Conservation (phyloP, 2,113 vertebrate species). For the Pachypanchax playfairii region DNA sequence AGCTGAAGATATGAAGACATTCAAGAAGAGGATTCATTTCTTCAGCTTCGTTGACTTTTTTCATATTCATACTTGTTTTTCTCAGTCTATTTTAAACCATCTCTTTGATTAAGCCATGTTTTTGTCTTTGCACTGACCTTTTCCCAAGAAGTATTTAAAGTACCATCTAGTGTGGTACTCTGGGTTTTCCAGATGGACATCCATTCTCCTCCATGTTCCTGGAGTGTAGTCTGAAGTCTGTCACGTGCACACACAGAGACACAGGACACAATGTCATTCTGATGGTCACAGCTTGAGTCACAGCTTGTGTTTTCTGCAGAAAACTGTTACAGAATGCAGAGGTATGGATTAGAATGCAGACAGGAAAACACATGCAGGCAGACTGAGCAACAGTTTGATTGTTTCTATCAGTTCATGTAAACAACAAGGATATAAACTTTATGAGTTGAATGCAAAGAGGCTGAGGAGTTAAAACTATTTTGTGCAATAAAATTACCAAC, state of each 20-base stretch:
- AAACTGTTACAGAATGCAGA: conserved; percentile 37
- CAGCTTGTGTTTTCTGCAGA: conserved; percentile 32
- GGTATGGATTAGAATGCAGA: conserved; percentile 14
- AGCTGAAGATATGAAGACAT: conserved; percentile 26
- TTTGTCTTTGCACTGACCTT: conserved; percentile 83
- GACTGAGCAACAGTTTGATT: neutral
- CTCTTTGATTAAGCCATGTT: conserved; percentile 8
- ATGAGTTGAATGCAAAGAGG: neutral
- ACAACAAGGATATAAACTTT: too few species aligned
- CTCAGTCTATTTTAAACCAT: conserved; percentile 4
- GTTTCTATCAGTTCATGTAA: neutral
- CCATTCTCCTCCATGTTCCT: conserved; percentile 94
- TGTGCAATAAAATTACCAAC: neutral
- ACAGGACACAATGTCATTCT: conserved; percentile 48
- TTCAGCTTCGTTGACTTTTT: neutral
- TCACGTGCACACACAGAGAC: conserved; percentile 30
- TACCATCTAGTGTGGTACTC: conserved; percentile 99
- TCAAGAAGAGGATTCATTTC: conserved; percentile 17
- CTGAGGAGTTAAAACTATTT: neutral
- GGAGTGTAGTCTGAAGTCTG: conserved; percentile 88
- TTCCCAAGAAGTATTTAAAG: conserved; percentile 98
- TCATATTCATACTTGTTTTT: neutral
- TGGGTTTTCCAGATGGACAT: conserved; percentile 98
- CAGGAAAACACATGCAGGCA: conserved; percentile 5
- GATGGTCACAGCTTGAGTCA: conserved; percentile 46